These are phyloP conservation scores for Hydrozoanthus gracilis DNA, from an alignment of 92 coral and sea anemone species.

Conservation along the genomic window DNA sequence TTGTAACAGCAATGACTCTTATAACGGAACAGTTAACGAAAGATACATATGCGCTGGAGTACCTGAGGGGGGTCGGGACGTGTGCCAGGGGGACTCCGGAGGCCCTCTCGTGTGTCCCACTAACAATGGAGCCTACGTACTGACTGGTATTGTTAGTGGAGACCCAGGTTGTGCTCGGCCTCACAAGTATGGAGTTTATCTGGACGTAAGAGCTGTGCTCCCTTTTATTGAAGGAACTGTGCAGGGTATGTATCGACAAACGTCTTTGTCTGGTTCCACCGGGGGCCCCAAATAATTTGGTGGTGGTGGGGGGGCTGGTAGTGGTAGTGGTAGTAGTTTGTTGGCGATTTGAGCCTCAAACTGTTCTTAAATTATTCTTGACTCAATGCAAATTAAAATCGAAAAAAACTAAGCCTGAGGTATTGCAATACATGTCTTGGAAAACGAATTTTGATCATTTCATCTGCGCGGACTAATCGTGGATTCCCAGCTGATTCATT, in stretches of 20 bases:
- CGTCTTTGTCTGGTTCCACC: too few relatives aligned
- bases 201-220: slow-evolving; percentile 78
- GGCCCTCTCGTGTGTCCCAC: slow-evolving; percentile 88
- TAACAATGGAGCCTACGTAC: slow-evolving; percentile 74
- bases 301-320: too few relatives aligned
- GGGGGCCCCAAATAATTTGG: too few relatives aligned
- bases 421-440: too few relatives aligned
- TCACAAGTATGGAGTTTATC: slow-evolving; percentile 91
- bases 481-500: too few relatives aligned
- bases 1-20: slow-evolving; percentile 84
- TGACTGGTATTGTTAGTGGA: slow-evolving; percentile 94
- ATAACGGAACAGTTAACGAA: slow-evolving; percentile 69
- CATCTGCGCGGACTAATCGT: too few relatives aligned
- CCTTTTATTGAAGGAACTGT: slow-evolving; percentile 80
- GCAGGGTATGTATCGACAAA: slow-evolving; percentile 47
- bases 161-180: slow-evolving; percentile 93
- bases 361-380: too few relatives aligned
- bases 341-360: too few relatives aligned
- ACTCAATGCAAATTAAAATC: too few relatives aligned
- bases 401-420: too few relatives aligned
- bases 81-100: slow-evolving; percentile 89
- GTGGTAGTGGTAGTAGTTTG: too few relatives aligned
- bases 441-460: too few relatives aligned
- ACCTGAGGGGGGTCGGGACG: slow-evolving; percentile 75
- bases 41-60: slow-evolving; percentile 87